Evolutionary conservation across 2,888 invertebrate species (phyloP), one percentile per base, ranked within the genome.

Genomic region (Herminia tarsipennalis): DNA sequence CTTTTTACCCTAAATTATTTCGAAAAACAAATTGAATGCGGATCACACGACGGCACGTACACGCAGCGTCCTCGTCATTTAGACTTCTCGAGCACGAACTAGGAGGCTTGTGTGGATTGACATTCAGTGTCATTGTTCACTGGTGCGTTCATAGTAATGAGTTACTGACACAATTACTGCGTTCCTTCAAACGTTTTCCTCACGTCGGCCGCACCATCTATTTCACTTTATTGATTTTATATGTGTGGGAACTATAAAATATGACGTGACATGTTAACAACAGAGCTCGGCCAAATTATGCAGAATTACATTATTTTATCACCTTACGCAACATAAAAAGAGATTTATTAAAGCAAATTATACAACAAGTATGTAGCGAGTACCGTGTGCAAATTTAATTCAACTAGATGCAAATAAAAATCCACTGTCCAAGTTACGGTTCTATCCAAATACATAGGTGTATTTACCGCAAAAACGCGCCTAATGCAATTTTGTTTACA

Each of bases 401-500:
- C 40, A 27, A 28, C 34, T 18, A 44, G 37, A 35, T 38, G 56
- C 41, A 56, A 63, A 64, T 62, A 56, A 64, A 55, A 48, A 64
- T 46, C 45, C 45, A 57, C 55, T 52, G 49, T 27, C 36, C 20
- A 60, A 66, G 41, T 56, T 57, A 56, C 54, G 41, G 55, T 58
- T 14, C 25, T 40, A 27, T 20, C 57, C 45, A 29, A 57, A 60
- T 63, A 59, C 51, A 27, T 61, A 40, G 51, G 53, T 51, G 68
- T 71, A 76, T n/a, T n/a, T n/a, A n/a, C 5, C 20, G 20, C 20
- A 77, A 76, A 80, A 80, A 73, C 68, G 64, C 75, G 66, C 65
- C 76, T 81, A 83, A 83, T 81, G 83, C 86, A 80, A 86, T 86
- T 83, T 86, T 87, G 89, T 89, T 88, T 88, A 89, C 88, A 87